Percentiles rank a stretch among this genome's conserved stretches.
These are phyloP conservation scores for Ichneumon xanthorius DNA, from an alignment of 2,888 invertebrate genomes.

Conservation along the genomic window DNA sequence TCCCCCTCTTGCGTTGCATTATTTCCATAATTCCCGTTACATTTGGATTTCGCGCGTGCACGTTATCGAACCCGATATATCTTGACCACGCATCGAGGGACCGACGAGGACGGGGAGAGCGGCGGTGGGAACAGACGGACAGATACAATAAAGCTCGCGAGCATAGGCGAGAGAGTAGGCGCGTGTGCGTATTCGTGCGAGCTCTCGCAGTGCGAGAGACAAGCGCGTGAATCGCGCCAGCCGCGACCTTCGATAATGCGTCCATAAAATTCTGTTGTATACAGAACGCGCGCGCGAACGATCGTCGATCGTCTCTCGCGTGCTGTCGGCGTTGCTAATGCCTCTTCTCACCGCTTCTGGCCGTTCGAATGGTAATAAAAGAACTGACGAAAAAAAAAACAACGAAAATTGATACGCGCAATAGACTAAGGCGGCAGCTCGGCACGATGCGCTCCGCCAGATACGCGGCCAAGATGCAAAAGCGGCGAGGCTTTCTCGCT, in stretches of 20 bases:
- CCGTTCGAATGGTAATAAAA: not conserved
- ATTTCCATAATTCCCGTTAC: slow-evolving; percentile 63
- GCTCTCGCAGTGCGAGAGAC: slow-evolving; percentile 45
- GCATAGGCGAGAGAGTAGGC: not conserved
- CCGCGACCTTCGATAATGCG: slow-evolving; percentile 69
- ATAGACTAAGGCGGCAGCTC: not conserved
- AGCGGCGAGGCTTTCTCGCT: slow-evolving; percentile 11
- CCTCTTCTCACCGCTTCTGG: slow-evolving; percentile 16
- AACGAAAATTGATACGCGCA: not conserved
- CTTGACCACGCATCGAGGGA: slow-evolving; percentile 61
- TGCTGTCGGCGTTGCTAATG: slow-evolving; percentile 37
- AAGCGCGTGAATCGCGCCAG: slow-evolving; percentile 62
- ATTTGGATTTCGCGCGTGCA: slow-evolving; percentile 37
- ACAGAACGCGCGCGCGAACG: slow-evolving; percentile 60
- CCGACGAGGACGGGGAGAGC: not conserved
- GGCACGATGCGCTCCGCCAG: slow-evolving; percentile 22
- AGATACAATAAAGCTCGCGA: slow-evolving; percentile 41
- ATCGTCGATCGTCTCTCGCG: slow-evolving; percentile 44
- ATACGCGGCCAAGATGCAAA: slow-evolving; percentile 33
- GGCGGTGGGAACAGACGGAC: slow-evolving; percentile 33
- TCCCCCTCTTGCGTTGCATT: not conserved
- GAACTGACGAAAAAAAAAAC: not conserved
- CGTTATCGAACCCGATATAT: slow-evolving; percentile 67
- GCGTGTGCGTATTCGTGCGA: slow-evolving; percentile 34
- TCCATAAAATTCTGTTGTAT: slow-evolving; percentile 68